These are phyloP conservation scores for Pomacea canaliculata DNA, from an alignment of 2,888 invertebrate genomes.

Conservation along the genomic window DNA sequence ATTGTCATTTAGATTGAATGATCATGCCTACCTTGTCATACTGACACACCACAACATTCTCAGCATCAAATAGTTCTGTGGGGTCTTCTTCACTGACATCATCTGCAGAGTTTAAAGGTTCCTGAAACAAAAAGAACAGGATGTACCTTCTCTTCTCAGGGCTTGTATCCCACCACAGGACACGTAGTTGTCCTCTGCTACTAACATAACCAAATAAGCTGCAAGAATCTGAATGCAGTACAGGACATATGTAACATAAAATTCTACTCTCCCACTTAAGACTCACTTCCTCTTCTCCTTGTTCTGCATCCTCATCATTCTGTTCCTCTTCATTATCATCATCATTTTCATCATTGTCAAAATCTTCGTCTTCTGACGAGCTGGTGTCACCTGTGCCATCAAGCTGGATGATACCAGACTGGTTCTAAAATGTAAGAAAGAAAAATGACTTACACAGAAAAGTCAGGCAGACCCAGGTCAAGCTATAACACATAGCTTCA, in stretches of 20 bases:
- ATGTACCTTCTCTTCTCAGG: neutral
- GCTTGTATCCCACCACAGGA: no score
- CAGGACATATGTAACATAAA: no score
- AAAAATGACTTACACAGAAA: neutral
- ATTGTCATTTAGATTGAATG: no score
- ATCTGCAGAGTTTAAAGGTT: slow-evolving; percentile 95
- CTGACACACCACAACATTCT: slow-evolving; percentile 99
- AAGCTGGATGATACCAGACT: slow-evolving; percentile 57
- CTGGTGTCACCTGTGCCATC: slow-evolving; percentile 72
- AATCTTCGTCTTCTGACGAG: slow-evolving; percentile 82
- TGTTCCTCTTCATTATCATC: slow-evolving; percentile 81
- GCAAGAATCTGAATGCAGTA: no score
- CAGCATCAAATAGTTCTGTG: slow-evolving; percentile 97
- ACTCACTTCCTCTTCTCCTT: slow-evolving; percentile 66
- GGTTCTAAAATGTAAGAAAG: slow-evolving; percentile 3
- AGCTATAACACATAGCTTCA: no score
- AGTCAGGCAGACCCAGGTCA: neutral
- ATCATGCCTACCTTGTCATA: slow-evolving; percentile 78
- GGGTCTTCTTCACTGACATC: slow-evolving; percentile 93
- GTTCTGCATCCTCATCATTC: slow-evolving; percentile 78
- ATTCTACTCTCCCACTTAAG: neutral
- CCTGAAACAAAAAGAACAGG: slow-evolving; percentile 72
- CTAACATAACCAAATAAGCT: no score
- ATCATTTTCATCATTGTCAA: slow-evolving; percentile 76
- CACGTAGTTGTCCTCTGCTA: no score